Percentiles rank a stretch among this genome's conserved stretches.
These are phyloP conservation scores for Catotricha subobsoleta DNA, from an alignment of 2,888 invertebrate species.

Conservation along the genomic window DNA sequence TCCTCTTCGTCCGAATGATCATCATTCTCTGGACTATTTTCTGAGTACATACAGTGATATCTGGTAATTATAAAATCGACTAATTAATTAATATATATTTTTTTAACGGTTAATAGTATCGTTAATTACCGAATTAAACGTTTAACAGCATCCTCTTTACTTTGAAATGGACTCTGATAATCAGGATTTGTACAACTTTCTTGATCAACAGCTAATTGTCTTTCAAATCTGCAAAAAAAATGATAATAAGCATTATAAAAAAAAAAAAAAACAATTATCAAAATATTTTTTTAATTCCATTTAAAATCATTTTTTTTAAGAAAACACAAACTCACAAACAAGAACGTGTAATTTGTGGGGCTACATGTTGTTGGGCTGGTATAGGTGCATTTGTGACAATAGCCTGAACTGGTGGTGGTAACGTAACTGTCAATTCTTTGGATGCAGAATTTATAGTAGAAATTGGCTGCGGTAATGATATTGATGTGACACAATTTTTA, in stretches of 20 bases:
- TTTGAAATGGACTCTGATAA: constrained; percentile 48
- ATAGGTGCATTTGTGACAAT: constrained; percentile 13
- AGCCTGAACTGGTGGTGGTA: constrained; percentile 17
- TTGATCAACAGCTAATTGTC: constrained; percentile 57
- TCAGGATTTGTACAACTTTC: constrained; percentile 55
- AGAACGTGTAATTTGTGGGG: constrained; percentile 24
- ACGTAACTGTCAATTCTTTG: constrained; percentile 12
- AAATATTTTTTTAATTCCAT: constrained; percentile 1
- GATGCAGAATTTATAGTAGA: constrained; percentile 9
- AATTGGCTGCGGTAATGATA: constrained; percentile 7
- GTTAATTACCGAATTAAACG: constrained; percentile 38
- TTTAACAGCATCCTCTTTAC: constrained; percentile 55
- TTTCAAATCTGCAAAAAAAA: constrained; percentile 41
- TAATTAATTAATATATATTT: not conserved
- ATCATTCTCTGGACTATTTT: constrained; percentile 14
- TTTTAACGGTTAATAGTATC: not conserved
- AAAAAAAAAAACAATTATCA: constrained; percentile 9
- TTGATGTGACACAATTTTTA: constrained; percentile 5
- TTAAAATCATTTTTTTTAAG: constrained; percentile 8
- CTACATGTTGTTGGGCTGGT: constrained; percentile 4
- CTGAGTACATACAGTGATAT: constrained; percentile 54
- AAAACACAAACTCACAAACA: constrained; percentile 32
- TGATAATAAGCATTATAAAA: constrained; percentile 7
- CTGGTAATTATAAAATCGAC: constrained; percentile 15
- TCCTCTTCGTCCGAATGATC: constrained; percentile 41